Conservation (phyloP, 2,113 vertebrate genomes). For the Fregata magnificens region DNA sequence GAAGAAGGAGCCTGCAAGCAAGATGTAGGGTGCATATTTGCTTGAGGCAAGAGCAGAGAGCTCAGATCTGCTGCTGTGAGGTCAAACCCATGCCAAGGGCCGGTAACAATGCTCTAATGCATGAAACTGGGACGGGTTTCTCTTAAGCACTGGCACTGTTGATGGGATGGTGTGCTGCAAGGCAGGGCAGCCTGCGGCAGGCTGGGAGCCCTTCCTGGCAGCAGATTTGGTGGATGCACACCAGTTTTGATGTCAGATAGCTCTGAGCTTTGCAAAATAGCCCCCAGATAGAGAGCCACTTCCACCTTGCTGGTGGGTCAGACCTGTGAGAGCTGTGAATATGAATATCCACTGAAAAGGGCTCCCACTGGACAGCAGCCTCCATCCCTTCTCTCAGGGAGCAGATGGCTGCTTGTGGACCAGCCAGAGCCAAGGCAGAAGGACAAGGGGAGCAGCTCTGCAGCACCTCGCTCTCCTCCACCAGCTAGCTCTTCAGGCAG, state of each 20-base stretch:
- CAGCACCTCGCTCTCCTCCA: rapidly evolving
- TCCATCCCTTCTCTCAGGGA: background rate
- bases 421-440: background rate
- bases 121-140: background rate
- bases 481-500: background rate
- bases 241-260: background rate
- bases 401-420: background rate
- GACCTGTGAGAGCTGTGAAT: background rate
- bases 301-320: background rate
- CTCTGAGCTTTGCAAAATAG: background rate
- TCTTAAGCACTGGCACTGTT: no score
- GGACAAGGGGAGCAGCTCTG: background rate
- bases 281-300: background rate
- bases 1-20: constrained; percentile 78
- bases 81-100: background rate
- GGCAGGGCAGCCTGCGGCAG: background rate
- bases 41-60: background rate
- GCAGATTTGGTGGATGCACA: background rate
- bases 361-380: background rate
- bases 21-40: rapidly evolving
- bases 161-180: rapidly evolving
- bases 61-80: background rate
- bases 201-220: background rate
- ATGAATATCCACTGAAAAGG: background rate
- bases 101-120: rapidly evolving